Evolutionary conservation across 2,888 invertebrate species (phyloP), one percentile per base, ranked within the genome.

Genomic region (Lacanobia wlatinum): DNA sequence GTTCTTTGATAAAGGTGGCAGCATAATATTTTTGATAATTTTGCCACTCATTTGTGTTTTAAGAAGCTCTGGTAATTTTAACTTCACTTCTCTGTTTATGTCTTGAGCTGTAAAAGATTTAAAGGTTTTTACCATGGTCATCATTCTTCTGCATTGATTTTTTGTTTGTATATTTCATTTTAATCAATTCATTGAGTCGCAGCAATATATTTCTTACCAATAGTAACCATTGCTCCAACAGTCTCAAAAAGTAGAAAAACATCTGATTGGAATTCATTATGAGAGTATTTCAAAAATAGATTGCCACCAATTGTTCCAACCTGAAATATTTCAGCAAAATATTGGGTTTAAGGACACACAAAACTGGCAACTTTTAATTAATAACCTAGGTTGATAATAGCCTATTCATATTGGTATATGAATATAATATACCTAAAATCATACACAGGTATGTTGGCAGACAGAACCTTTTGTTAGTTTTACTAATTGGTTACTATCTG

Each of bases 231-330:
- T 0, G 92, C 93, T 23, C 90, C 93, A 73, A 92, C 89, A n/a
- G 93, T 91, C 70, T 90, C 95, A 10, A 96, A 88, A 1, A 96
- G 90, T 18, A 97, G 90, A 84, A 97, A 98, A 14, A 98, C 87
- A 87, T 98, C 98, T 0, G 98, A 98, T 8, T 97, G 97, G 89
- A 98, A 98, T 70, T 97, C 97, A 3, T 92, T 95, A 82, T 97
- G 96, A 12, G 93, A 88, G 86, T 98, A 96, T 89, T 98, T 98
- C 71, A 97, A 96, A 93, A 97, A 97, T 70, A 98, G 89, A 87
- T 98, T 98, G 0, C 98, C 98, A 16, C 97, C 98, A 71, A 98
- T 91, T 6, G 97, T 97, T 48, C 97, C 98, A 68, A 96, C 93
- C 97, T 97, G 87, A 40, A 92, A 89, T 6, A 55, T 34, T 14